phyloP scores from a whole-genome alignment of 92 coral and sea anemone species.

The Porites rus region DNA sequence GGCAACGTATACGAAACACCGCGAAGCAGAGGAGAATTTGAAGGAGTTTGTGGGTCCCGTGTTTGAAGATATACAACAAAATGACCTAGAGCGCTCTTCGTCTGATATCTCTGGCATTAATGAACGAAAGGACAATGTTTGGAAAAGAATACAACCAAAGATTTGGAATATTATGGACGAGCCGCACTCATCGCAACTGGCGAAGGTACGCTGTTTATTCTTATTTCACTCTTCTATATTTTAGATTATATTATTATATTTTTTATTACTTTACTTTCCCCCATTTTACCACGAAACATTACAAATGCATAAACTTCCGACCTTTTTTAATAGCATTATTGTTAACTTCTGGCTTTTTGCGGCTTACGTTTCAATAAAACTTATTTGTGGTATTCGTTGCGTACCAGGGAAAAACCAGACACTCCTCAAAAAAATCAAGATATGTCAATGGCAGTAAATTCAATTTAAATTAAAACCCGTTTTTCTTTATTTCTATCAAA shows the following conservation, averaged over 20 bases:
- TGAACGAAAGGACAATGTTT: slow-evolving; percentile 55
- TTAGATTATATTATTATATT: too few relatives aligned
- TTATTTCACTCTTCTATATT: not conserved
- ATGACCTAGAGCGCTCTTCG: slow-evolving; percentile 55
- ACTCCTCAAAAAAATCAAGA: slow-evolving; percentile 21
- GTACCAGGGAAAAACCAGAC: not conserved
- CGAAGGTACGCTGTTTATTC: slow-evolving; percentile 66
- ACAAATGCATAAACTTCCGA: not conserved
- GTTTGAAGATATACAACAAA: slow-evolving; percentile 66
- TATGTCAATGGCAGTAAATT: slow-evolving; percentile 5
- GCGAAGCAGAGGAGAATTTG: slow-evolving; percentile 89
- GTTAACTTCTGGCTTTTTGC: not conserved
- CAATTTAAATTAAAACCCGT: slow-evolving; percentile 12
- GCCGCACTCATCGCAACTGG: slow-evolving; percentile 83
- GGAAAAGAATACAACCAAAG: slow-evolving; percentile 79
- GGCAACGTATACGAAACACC: slow-evolving; percentile 87
- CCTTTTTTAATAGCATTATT: not conserved
- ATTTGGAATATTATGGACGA: slow-evolving; percentile 85
- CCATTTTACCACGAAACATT: too few relatives aligned
- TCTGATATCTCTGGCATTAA: slow-evolving; percentile 48
- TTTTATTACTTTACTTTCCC: too few relatives aligned
- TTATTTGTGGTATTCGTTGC: slow-evolving; percentile 5
- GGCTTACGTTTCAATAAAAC: slow-evolving; percentile 3
- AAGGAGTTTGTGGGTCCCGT: slow-evolving; percentile 93
- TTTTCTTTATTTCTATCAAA: not conserved